Evolutionary conservation across 2,888 invertebrate genomes (phyloP).

Genomic region (Minunthozetes semirufus): DNA sequence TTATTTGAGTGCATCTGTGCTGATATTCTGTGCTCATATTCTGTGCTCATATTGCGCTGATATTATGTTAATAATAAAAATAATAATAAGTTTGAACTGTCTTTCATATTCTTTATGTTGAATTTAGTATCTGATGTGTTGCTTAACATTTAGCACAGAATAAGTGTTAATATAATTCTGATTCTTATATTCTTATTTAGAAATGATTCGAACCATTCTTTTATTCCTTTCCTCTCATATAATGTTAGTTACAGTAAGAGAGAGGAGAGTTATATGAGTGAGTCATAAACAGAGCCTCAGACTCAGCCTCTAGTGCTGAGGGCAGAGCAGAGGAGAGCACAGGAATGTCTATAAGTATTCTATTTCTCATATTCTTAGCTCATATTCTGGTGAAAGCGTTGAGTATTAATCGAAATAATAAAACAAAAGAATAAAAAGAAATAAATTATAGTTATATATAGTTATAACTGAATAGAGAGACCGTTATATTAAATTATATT

Average conservation of each 20-base stretch:
- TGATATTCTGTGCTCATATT: not conserved
- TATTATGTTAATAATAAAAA: not conserved
- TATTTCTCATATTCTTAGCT: not conserved
- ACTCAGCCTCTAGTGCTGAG: too few species aligned
- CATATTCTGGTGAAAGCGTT: not conserved
- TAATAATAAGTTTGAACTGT: constrained; percentile 7
- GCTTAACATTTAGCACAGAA: not conserved
- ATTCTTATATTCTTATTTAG: not conserved
- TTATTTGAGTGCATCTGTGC: constrained; percentile 15
- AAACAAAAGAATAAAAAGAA: not conserved
- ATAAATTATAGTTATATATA: constrained; percentile 15
- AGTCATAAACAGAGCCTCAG: too few species aligned
- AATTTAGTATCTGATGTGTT: not conserved
- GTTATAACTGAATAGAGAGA: not conserved
- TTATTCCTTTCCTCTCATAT: not conserved
- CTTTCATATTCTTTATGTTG: not conserved
- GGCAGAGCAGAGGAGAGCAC: too few species aligned
- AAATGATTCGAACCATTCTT: not conserved
- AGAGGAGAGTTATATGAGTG: too few species aligned
- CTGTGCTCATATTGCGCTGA: not conserved
- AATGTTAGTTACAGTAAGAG: not conserved
- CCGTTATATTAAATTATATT: not conserved
- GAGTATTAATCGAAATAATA: constrained; percentile 5
- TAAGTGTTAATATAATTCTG: constrained; percentile 11
- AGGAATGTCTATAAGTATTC: too few species aligned